Evolutionary conservation across 2,797 vertebrate genomes (phyloP).

Genomic region (Phylloscopus collybita): DNA sequence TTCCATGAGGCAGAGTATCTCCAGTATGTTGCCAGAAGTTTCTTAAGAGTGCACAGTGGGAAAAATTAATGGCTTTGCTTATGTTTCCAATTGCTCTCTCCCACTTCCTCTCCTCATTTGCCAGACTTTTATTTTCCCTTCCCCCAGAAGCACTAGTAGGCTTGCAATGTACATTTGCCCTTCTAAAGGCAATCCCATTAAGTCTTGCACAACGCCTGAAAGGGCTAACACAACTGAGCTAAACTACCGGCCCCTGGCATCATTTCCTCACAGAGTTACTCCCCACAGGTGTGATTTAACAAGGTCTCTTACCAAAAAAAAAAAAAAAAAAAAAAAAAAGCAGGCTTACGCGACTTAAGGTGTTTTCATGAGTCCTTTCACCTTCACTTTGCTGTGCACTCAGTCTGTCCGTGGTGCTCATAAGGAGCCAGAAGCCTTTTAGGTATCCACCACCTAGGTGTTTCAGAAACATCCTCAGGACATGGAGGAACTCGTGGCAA

Average conservation of each 20-base stretch:
- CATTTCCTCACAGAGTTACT: background rate
- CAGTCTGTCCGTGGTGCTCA: background rate
- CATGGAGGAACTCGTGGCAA: background rate
- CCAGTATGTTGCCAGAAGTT: conserved; percentile 46
- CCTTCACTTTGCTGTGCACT: background rate
- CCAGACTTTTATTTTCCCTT: conserved; percentile 48
- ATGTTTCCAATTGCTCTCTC: conserved; percentile 69
- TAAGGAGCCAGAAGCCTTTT: background rate
- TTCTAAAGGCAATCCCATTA: background rate
- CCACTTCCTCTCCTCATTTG: conserved; percentile 68
- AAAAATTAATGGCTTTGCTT: conserved; percentile 62
- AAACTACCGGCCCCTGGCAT: background rate
- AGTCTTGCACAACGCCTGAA: background rate
- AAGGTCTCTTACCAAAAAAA: background rate
- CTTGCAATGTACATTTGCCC: background rate
- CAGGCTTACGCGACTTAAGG: background rate
- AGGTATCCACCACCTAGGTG: background rate
- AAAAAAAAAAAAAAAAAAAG: background rate
- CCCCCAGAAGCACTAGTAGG: background rate
- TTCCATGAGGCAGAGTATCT: conserved; percentile 64
- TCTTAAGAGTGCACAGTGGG: conserved; percentile 65
- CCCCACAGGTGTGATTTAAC: background rate
- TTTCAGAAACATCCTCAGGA: background rate
- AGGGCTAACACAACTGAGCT: background rate
- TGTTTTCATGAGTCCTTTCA: background rate